These are phyloP conservation scores for Campylorhamphus procurvoides DNA, from an alignment of 2,113 vertebrate species.

Conservation along the genomic window DNA sequence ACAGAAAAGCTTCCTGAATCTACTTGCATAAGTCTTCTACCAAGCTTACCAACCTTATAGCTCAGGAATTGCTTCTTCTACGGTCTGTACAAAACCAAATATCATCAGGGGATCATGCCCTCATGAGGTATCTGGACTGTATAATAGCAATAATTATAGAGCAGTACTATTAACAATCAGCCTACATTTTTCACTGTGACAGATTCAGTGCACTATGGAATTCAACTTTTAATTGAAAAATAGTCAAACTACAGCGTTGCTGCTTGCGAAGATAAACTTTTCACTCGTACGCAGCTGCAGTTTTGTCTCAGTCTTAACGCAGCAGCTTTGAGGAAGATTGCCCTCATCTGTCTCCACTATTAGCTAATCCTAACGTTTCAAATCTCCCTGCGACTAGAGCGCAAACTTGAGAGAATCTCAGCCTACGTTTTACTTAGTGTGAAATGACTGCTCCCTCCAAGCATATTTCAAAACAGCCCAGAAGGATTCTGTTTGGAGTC, in stretches of 20 bases:
- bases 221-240: conserved; percentile 67
- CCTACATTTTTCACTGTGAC: conserved; percentile 62
- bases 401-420: background rate
- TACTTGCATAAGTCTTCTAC: background rate
- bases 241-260: conserved; percentile 29
- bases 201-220: conserved; percentile 52
- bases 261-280: conserved; percentile 59
- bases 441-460: background rate
- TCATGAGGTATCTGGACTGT: conserved; percentile 52
- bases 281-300: conserved; percentile 26
- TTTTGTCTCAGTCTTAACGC: conserved; percentile 33
- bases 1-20: conserved; percentile 42
- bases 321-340: conserved; percentile 55
- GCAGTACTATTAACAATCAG: conserved; percentile 45
- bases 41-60: background rate
- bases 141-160: conserved; percentile 60
- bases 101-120: conserved; percentile 27
- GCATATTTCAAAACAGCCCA: background rate
- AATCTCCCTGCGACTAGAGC: background rate
- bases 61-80: conserved; percentile 31
- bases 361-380: conserved; percentile 19
- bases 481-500: background rate
- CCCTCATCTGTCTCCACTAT: conserved; percentile 24
- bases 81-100: background rate
- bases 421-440: background rate